A percentile compares a stretch with the other conserved stretches of the same genome.
These are phyloP conservation scores for Crenuchus spilurus DNA, from an alignment of 2,797 vertebrate species.

Conservation along the genomic window DNA sequence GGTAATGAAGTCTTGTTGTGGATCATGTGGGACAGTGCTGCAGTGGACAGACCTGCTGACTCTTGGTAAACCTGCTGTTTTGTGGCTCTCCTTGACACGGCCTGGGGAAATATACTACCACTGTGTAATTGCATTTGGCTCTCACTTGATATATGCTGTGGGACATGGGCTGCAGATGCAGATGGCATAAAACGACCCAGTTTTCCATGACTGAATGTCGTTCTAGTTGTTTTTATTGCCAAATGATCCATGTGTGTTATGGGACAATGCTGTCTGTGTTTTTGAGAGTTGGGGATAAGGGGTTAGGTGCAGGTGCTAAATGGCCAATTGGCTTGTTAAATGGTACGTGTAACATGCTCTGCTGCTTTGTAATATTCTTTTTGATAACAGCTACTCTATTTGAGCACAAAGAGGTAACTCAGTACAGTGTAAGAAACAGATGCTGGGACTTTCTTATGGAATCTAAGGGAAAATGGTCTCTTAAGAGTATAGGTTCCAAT, in stretches of 20 bases:
- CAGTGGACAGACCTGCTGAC: constrained; percentile 1
- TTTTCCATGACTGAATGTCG: not conserved
- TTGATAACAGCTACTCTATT: not conserved
- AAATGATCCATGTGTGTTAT: not conserved
- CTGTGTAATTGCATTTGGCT: constrained; percentile 14
- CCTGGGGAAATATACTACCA: constrained; percentile 16
- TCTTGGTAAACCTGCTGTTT: constrained; percentile 15
- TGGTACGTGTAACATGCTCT: not conserved
- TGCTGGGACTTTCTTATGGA: not conserved
- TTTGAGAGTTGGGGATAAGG: constrained; percentile 7
- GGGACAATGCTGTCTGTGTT: not conserved
- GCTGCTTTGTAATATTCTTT: not conserved
- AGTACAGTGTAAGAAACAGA: not conserved
- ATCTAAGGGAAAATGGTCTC: no score
- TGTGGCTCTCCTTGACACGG: not conserved
- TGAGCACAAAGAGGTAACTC: not conserved
- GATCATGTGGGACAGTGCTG: not conserved
- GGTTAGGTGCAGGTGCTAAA: not conserved
- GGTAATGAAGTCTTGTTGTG: not conserved
- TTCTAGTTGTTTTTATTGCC: not conserved
- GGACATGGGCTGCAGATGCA: constrained; percentile 8
- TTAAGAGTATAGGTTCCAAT: no score
- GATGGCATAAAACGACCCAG: not conserved
- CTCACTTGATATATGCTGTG: constrained; percentile 11
- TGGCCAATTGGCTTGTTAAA: constrained; percentile 1